These are phyloP conservation scores for Lissocephala sabroskyi DNA, from an alignment of 2,888 invertebrate genomes.

Conservation along the genomic window DNA sequence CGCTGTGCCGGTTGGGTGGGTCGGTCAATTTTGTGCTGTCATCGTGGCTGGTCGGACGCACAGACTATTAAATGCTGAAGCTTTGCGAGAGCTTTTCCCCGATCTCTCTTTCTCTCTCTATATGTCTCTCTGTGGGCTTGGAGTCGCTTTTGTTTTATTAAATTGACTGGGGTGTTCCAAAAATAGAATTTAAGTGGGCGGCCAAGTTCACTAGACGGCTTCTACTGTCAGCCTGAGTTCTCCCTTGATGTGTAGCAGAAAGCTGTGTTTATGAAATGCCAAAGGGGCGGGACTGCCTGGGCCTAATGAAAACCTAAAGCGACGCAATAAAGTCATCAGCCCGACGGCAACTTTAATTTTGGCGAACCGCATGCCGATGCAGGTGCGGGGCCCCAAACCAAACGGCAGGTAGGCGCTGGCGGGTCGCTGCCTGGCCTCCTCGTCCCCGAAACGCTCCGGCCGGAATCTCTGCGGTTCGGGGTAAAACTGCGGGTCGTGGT, in stretches of 20 bases:
- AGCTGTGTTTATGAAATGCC: constrained; percentile 24
- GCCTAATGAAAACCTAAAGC: constrained; percentile 35
- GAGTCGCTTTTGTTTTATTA: too few species aligned
- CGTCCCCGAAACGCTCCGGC: constrained; percentile 75
- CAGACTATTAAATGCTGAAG: too few species aligned
- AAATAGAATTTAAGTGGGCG: too few species aligned
- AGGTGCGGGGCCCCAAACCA: constrained; percentile 65
- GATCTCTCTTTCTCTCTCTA: too few species aligned
- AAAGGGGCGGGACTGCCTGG: constrained; percentile 35
- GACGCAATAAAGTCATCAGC: constrained; percentile 33
- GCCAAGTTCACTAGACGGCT: too few species aligned
- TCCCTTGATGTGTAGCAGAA: constrained; percentile 32
- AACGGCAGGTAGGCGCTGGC: constrained; percentile 64
- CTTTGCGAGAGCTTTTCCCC: too few species aligned
- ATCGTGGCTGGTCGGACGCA: too few species aligned
- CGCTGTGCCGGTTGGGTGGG: too few species aligned
- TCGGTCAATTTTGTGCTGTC: too few species aligned
- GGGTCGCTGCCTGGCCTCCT: constrained; percentile 72
- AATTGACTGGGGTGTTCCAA: too few species aligned
- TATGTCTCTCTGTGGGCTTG: too few species aligned
- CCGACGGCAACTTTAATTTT: constrained; percentile 53
- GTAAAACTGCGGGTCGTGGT: constrained; percentile 75
- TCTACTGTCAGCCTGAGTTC: constrained; percentile 35
- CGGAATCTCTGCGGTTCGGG: constrained; percentile 76
- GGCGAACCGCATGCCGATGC: constrained; percentile 65